Conservation (phyloP, 2,113 vertebrate genomes). For the Chaetops frenatus region DNA sequence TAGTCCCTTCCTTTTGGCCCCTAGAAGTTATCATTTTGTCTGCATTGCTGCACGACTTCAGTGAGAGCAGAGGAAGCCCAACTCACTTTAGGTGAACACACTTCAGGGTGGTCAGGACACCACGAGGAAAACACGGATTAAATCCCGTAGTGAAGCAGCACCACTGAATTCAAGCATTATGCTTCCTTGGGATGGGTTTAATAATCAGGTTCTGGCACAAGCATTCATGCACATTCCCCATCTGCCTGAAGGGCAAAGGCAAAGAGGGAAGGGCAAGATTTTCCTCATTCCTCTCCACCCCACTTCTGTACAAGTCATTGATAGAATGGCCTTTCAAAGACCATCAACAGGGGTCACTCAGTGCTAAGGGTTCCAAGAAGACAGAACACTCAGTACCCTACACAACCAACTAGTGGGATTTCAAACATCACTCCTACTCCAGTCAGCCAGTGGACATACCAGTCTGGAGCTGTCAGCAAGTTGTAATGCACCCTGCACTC, state of each 20-base stretch:
- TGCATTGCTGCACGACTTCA: not conserved
- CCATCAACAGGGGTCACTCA: rapidly evolving
- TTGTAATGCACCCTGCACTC: not conserved
- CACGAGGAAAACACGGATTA: not conserved
- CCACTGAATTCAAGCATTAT: not conserved
- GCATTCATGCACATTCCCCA: not conserved
- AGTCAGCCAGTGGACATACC: not conserved
- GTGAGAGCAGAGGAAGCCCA: not conserved
- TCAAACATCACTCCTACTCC: not conserved
- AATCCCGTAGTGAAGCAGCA: not conserved
- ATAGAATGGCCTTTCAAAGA: not conserved
- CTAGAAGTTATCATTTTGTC: not conserved
- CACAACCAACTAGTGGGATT: not conserved
- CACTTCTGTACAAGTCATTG: not conserved
- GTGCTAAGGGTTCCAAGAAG: not conserved
- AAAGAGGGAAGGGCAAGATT: not conserved
- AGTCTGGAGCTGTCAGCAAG: not conserved
- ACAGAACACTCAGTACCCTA: rapidly evolving
- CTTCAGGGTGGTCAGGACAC: not conserved
- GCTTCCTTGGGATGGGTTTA: not conserved
- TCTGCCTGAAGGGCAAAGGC: not conserved
- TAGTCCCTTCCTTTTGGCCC: not conserved
- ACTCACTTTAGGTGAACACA: rapidly evolving
- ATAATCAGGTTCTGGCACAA: not conserved
- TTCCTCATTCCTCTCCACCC: not conserved